phyloP scores from a whole-genome alignment of 2,797 vertebrate species.

The Eulemur mongoz region DNA sequence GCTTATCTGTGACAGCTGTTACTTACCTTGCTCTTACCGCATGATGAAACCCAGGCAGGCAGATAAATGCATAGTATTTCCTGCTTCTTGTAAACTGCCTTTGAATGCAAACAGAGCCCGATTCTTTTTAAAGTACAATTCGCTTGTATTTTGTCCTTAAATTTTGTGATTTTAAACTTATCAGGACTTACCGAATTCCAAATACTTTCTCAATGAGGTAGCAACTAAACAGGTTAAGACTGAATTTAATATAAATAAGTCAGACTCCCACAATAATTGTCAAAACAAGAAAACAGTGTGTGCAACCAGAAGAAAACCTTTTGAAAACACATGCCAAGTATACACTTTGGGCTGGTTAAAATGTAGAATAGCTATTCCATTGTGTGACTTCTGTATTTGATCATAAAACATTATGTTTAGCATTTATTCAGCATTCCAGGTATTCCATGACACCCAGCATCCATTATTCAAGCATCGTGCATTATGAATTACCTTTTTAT shows the following conservation, averaged over 20 bases:
- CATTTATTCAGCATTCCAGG: conserved; percentile 11
- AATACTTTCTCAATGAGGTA: conserved; percentile 41
- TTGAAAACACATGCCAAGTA: background rate
- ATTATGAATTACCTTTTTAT: background rate
- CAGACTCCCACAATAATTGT: conserved; percentile 39
- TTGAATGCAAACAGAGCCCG: background rate
- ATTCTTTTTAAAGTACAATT: conserved; percentile 31
- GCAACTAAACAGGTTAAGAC: conserved; percentile 10
- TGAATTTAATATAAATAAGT: conserved; percentile 39
- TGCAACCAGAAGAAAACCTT: conserved; percentile 1
- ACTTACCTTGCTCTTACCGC: background rate
- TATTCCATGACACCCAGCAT: background rate
- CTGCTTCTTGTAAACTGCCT: conserved; percentile 50
- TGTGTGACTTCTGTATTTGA: background rate
- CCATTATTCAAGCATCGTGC: background rate
- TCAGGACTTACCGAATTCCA: conserved; percentile 28
- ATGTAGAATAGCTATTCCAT: background rate
- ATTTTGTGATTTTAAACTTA: conserved; percentile 33
- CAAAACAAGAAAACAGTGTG: background rate
- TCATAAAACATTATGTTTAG: background rate
- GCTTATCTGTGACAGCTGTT: conserved; percentile 22
- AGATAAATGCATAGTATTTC: conserved; percentile 46
- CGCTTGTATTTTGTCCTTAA: conserved; percentile 43
- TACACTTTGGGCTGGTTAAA: background rate
- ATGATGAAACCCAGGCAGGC: conserved; percentile 50